These are phyloP conservation scores for Drosophila pullipes DNA, from an alignment of 2,888 invertebrate genomes.

Conservation along the genomic window DNA sequence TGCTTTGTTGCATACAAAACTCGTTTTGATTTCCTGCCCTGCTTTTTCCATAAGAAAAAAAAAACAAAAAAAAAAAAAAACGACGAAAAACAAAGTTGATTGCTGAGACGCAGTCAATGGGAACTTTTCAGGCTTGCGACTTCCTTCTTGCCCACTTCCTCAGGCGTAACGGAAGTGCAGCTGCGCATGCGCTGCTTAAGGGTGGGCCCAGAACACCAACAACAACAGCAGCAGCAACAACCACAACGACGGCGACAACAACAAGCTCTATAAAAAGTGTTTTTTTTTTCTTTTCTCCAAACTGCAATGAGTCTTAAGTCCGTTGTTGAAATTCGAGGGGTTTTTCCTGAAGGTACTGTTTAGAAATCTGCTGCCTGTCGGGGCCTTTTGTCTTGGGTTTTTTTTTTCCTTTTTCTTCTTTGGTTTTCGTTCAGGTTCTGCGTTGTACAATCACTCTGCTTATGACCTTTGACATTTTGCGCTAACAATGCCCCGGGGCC, in stretches of 20 bases:
- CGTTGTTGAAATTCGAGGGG: constrained; percentile 22
- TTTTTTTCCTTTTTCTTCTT: constrained; percentile 11
- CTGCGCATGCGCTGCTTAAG: constrained; percentile 72
- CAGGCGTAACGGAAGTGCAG: constrained; percentile 70
- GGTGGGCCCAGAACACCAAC: constrained; percentile 47
- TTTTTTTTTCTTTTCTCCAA: background rate
- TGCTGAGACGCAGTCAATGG: constrained; percentile 59
- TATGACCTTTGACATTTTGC: constrained; percentile 75
- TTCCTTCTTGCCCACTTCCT: constrained; percentile 55
- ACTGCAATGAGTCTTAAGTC: constrained; percentile 37
- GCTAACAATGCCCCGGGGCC: constrained; percentile 56
- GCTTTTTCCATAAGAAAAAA: constrained; percentile 1
- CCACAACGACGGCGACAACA: constrained; percentile 5
- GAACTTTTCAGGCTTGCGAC: constrained; percentile 49
- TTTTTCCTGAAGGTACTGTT: constrained; percentile 40
- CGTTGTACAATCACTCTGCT: constrained; percentile 63
- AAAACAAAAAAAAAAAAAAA: background rate
- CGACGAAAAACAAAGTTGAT: constrained; percentile 46
- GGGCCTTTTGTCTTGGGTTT: constrained; percentile 57
- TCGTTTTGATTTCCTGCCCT: constrained; percentile 60
- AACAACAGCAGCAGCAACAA: constrained; percentile 13
- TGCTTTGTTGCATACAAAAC: constrained; percentile 50
- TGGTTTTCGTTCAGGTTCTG: constrained; percentile 43
- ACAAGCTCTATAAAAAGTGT: constrained; percentile 39
- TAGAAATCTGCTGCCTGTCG: constrained; percentile 51